These are phyloP conservation scores for Orchesella cincta DNA, from an alignment of 1,140 invertebrate genomes.

Conservation along the genomic window DNA sequence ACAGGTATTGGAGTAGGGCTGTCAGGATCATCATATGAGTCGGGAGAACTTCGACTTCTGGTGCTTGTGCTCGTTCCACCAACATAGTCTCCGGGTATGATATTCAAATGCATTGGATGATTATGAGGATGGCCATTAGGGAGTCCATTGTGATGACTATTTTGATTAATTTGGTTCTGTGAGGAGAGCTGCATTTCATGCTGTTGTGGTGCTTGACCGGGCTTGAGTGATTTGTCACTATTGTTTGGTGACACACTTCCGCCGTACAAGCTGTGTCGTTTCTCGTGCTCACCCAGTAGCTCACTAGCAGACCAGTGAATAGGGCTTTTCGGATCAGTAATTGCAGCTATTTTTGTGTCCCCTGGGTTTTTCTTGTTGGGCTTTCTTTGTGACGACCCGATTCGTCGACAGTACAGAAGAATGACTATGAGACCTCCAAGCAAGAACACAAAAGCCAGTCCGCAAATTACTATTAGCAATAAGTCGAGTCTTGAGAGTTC, in stretches of 20 bases:
- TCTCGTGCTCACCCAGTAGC: constrained; percentile 50
- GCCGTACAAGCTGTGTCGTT: constrained; percentile 49
- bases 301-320: constrained; percentile 43
- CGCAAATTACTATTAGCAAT: constrained; percentile 47
- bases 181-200: constrained; percentile 28
- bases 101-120: constrained; percentile 46
- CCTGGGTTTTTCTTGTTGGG: constrained; percentile 40
- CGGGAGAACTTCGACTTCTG: constrained; percentile 48
- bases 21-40: constrained; percentile 50
- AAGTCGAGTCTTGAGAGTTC: constrained; percentile 47
- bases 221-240: constrained; percentile 15
- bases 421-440: constrained; percentile 46
- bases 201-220: neutral
- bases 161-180: constrained; percentile 28
- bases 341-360: constrained; percentile 50
- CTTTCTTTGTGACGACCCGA: constrained; percentile 43
- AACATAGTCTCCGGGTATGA: constrained; percentile 33
- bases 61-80: constrained; percentile 38
- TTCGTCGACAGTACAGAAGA: constrained; percentile 46
- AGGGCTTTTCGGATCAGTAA: constrained; percentile 49
- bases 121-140: constrained; percentile 32
- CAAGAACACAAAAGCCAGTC: constrained; percentile 46
- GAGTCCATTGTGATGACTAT: constrained; percentile 21
- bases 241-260: constrained; percentile 45
- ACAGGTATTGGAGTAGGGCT: constrained; percentile 49